Evolutionary conservation across 64 coral and sea anemone genomes (phyloP).

Genomic region (Actinia equina): DNA sequence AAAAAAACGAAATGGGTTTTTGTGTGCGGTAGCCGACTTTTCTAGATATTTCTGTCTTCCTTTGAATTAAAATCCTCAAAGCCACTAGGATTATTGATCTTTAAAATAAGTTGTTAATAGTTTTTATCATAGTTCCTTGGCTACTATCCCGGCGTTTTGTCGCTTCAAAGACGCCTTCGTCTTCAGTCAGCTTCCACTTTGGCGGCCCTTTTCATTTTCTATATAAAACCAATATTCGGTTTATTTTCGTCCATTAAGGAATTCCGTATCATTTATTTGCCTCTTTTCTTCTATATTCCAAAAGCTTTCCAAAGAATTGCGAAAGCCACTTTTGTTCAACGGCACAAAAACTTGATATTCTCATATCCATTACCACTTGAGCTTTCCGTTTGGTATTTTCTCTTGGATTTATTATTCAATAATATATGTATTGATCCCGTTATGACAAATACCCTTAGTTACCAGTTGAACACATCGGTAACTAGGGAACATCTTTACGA

Average conservation of each 20-base stretch:
- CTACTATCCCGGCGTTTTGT: no score
- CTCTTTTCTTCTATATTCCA: neutral
- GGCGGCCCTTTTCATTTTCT: neutral
- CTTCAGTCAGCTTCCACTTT: neutral
- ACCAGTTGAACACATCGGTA: neutral
- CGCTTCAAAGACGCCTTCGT: neutral
- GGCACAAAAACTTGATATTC: neutral
- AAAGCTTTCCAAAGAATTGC: neutral
- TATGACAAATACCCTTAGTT: neutral
- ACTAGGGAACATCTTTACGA: neutral
- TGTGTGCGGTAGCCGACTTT: no score
- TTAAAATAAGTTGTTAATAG: no score
- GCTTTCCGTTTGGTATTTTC: neutral
- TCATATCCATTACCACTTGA: neutral
- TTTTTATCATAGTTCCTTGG: no score
- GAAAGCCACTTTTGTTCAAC: neutral
- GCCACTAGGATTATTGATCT: neutral
- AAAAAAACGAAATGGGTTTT: no score
- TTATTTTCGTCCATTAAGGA: neutral
- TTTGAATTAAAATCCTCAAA: no score
- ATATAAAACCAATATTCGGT: neutral
- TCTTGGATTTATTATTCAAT: no score
- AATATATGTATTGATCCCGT: neutral
- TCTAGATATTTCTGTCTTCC: no score
- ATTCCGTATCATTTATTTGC: no score